These are phyloP conservation scores for Drosophila repleta DNA, from an alignment of 1,140 invertebrate species.

Conservation along the genomic window DNA sequence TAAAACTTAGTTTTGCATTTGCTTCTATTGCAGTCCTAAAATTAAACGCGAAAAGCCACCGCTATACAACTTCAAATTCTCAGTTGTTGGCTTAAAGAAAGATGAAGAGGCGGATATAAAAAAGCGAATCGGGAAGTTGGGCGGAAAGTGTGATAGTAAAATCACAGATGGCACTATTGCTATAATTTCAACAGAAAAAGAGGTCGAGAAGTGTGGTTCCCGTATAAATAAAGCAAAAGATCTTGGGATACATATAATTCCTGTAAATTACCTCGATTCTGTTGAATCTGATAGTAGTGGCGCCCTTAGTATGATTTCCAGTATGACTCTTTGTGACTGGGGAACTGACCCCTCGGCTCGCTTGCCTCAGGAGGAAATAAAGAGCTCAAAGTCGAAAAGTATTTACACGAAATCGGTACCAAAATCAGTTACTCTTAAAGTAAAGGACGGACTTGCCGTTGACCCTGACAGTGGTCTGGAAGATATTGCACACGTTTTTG, in stretches of 20 bases:
- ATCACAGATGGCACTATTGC: conserved; percentile 88
- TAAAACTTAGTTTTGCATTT: neutral
- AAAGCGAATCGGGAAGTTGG: conserved; percentile 88
- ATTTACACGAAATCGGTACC: conserved; percentile 88
- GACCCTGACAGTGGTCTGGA: conserved; percentile 95
- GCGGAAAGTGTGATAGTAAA: conserved; percentile 89
- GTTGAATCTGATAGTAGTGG: conserved; percentile 86
- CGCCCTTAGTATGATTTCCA: conserved; percentile 87
- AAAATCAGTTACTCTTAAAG: conserved; percentile 89
- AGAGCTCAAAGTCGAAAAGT: conserved; percentile 87
- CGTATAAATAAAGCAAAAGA: conserved; percentile 89
- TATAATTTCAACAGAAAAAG: conserved; percentile 89
- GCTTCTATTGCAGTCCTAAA: conserved; percentile 85
- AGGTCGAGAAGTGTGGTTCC: conserved; percentile 88
- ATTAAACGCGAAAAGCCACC: conserved; percentile 86
- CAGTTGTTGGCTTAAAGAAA: conserved; percentile 87
- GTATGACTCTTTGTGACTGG: conserved; percentile 92
- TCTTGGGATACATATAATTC: conserved; percentile 91
- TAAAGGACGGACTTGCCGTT: conserved; percentile 94
- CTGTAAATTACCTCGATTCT: conserved; percentile 90
- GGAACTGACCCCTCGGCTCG: conserved; percentile 88
- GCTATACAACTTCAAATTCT: conserved; percentile 92
- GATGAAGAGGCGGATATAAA: conserved; percentile 88
- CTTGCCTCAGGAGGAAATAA: conserved; percentile 86
- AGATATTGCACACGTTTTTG: conserved; percentile 92